phyloP scores from a whole-genome alignment of 2,113 vertebrate genomes.

The Amphiprion percula region DNA sequence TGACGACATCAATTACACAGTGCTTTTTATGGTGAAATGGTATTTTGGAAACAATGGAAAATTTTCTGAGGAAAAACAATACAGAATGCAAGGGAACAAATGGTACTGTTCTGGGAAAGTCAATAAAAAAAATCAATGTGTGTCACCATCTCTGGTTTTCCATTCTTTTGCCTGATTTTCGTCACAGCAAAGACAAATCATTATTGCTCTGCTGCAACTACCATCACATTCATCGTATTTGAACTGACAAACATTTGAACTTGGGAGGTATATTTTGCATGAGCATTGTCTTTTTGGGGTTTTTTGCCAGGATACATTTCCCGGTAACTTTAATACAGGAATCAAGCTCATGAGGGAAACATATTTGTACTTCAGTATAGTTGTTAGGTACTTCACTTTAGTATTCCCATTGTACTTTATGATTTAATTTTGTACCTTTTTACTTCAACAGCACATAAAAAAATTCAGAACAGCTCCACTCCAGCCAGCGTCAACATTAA shows the following conservation, averaged over 20 bases:
- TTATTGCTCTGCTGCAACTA: neutral
- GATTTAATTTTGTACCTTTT: neutral
- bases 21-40: constrained; percentile 11
- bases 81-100: constrained; percentile 47
- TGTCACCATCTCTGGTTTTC: constrained; percentile 43
- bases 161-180: constrained; percentile 31
- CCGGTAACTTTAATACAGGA: no score
- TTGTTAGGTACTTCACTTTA: no score
- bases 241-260: neutral
- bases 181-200: neutral
- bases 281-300: neutral
- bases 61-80: constrained; percentile 30
- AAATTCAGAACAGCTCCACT: neutral
- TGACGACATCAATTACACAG: neutral
- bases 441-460: neutral
- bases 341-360: no score
- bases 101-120: constrained; percentile 41
- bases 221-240: neutral
- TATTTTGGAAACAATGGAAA: constrained; percentile 5
- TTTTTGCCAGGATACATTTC: neutral
- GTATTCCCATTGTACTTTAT: no score
- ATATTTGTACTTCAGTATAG: no score
- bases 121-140: constrained; percentile 60
- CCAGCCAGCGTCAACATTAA: no score
- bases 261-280: neutral